phyloP scores from a whole-genome alignment of 1,140 invertebrate species.

The Microplitis demolitor region DNA sequence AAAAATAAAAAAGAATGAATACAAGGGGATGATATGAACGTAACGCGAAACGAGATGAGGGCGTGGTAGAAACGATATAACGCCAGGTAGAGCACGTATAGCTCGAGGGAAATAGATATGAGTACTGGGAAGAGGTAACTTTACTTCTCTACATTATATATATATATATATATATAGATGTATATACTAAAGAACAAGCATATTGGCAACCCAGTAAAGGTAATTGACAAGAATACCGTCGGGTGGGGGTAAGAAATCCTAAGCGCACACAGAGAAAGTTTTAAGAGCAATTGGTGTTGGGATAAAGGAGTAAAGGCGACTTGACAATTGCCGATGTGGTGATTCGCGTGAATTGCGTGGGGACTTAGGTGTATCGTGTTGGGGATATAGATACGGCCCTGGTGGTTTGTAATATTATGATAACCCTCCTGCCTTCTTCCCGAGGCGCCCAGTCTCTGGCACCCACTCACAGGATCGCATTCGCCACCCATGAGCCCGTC shows the following conservation, averaged over 20 bases:
- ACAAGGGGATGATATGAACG: conserved; percentile 12
- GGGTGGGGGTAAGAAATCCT: not conserved
- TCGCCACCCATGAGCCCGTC: not conserved
- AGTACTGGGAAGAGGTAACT: not conserved
- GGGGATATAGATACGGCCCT: conserved; percentile 57
- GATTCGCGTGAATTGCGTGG: conserved; percentile 47
- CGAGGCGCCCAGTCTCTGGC: not conserved
- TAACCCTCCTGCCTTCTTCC: conserved; percentile 50
- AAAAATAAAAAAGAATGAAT: conserved; percentile 34
- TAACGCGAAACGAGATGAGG: conserved; percentile 25
- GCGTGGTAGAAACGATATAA: conserved; percentile 33
- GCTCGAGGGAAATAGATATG: not conserved
- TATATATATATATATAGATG: not conserved
- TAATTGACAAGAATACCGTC: too few species aligned
- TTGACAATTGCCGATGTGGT: conserved; percentile 57
- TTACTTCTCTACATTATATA: not conserved
- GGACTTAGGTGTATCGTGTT: conserved; percentile 41
- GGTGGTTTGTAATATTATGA: conserved; percentile 63
- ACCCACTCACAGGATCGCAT: conserved; percentile 18
- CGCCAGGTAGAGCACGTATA: conserved; percentile 16
- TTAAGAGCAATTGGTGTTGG: not conserved
- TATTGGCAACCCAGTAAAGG: too few species aligned
- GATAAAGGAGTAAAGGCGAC: conserved; percentile 4
- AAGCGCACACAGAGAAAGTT: not conserved
- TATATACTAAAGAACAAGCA: not conserved